Evolutionary conservation across 1,140 invertebrate species (phyloP).

Genomic region (Cydia amplana): DNA sequence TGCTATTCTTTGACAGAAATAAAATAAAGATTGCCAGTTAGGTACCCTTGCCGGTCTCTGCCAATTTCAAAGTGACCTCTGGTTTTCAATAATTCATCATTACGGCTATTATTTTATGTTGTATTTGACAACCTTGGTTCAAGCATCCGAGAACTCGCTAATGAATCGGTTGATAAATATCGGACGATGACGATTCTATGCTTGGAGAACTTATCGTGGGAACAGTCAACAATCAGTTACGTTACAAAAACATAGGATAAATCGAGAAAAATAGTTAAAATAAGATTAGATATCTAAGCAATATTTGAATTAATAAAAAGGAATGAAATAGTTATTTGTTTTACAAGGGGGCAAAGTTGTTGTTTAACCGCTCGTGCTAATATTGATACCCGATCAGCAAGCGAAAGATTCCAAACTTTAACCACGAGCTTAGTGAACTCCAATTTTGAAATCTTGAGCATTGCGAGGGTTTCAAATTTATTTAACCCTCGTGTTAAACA

Average conservation of each 20-base stretch:
- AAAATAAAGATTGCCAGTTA: conserved; percentile 9
- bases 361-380: too few relatives aligned
- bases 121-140: conserved; percentile 15
- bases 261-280: too few relatives aligned
- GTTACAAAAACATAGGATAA: too few relatives aligned
- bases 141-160: conserved; percentile 12
- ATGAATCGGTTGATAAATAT: conserved; percentile 20
- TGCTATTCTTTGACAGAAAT: background rate
- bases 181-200: conserved; percentile 9
- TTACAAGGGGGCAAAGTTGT: too few relatives aligned
- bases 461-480: too few relatives aligned
- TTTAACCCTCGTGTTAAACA: too few relatives aligned
- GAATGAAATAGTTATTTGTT: too few relatives aligned
- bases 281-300: background rate
- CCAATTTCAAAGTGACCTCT: conserved; percentile 45
- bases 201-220: conserved; percentile 16
- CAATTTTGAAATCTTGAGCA: too few relatives aligned
- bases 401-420: too few relatives aligned
- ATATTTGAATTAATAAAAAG: background rate
- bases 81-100: conserved; percentile 42
- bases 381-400: too few relatives aligned
- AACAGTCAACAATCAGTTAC: background rate
- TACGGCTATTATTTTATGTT: conserved; percentile 36
- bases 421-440: too few relatives aligned
- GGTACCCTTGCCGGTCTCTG: background rate